phyloP scores from a whole-genome alignment of 2,113 vertebrate species.

The Antigone vipio region DNA sequence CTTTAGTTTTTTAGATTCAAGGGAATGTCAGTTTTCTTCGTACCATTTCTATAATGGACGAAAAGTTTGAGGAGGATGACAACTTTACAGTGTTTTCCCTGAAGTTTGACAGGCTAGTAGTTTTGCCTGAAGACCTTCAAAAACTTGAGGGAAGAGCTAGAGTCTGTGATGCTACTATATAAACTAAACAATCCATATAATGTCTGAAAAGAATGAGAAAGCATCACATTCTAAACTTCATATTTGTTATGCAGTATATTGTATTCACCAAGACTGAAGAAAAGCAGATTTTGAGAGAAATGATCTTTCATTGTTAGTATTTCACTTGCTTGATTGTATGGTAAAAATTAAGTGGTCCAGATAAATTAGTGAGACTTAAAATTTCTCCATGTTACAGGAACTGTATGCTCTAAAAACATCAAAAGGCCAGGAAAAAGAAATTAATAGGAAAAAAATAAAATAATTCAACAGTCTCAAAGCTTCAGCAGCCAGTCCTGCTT shows the following conservation, averaged over 20 bases:
- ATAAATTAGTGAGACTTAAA: neutral
- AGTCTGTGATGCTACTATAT: neutral
- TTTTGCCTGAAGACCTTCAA: neutral
- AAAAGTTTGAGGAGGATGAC: neutral
- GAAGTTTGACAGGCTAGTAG: neutral
- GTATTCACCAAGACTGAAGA: neutral
- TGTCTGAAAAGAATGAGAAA: neutral
- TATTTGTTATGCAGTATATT: neutral
- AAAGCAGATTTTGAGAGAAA: neutral
- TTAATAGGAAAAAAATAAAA: neutral
- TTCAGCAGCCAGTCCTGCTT: neutral
- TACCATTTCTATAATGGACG: neutral
- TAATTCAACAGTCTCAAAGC: neutral
- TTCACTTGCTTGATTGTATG: neutral
- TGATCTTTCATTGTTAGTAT: neutral
- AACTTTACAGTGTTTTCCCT: neutral
- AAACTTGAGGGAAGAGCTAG: neutral
- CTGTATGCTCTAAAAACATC: neutral
- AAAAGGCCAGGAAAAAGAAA: neutral
- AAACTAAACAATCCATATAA: neutral
- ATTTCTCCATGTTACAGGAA: neutral
- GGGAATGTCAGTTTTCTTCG: neutral
- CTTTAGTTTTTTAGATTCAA: neutral
- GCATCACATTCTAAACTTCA: neutral
- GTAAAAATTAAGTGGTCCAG: neutral